phyloP scores from a whole-genome alignment of 2,888 invertebrate species.

The Drosophila hamatofila region DNA sequence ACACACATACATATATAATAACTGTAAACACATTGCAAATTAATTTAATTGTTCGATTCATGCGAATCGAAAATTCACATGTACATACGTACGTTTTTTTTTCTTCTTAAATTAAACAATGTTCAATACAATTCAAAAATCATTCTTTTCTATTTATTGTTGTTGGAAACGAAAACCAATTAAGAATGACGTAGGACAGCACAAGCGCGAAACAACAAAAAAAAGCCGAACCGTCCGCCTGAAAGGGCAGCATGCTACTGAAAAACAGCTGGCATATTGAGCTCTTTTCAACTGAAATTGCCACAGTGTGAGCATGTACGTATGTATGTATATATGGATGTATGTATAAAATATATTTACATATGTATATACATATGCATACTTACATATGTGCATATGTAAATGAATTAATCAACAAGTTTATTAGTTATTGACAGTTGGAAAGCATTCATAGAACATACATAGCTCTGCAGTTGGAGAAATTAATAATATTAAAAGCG shows the following conservation, averaged over 20 bases:
- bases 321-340: background rate
- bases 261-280: constrained; percentile 58
- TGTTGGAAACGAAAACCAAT: constrained; percentile 36
- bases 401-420: constrained; percentile 40
- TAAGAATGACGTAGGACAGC: constrained; percentile 21
- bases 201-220: constrained; percentile 9
- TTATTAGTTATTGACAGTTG: background rate
- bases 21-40: constrained; percentile 25
- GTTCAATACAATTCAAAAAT: constrained; percentile 35
- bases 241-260: constrained; percentile 63
- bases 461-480: background rate
- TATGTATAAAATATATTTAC: background rate
- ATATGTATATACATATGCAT: background rate
- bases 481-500: constrained; percentile 4
- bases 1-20: background rate
- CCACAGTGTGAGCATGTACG: constrained; percentile 8
- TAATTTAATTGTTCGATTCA: constrained; percentile 16
- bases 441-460: background rate
- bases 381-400: background rate
- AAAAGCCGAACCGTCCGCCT: constrained; percentile 53
- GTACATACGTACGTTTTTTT: constrained; percentile 41
- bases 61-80: background rate
- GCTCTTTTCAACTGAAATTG: constrained; percentile 43
- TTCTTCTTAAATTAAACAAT: constrained; percentile 20
- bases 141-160: constrained; percentile 31